Evolutionary conservation across 1,140 invertebrate genomes (phyloP), one percentile per base, ranked within the genome.

Genomic region (Heliconius melpomene): DNA sequence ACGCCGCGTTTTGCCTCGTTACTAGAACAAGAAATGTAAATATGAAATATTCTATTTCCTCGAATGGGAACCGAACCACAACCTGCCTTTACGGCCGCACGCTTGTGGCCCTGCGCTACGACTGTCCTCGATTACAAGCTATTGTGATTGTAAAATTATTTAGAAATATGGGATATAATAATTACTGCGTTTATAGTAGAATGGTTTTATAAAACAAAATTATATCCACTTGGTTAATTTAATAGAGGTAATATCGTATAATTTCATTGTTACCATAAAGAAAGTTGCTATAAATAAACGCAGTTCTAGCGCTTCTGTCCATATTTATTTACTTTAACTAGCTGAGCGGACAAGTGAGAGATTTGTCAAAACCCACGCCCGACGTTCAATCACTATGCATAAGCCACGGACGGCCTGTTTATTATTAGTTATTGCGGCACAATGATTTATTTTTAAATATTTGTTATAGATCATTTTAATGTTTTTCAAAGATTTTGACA

Each of bases 361-460:
- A 77, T 77, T 77, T 77, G 75, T 77, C 75, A 71, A 71, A 77
- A 46, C 75, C 75, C 57, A 71, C 57, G 57, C 60, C 23, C 32
- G 52, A 40, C 60, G 40, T 38, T 77, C 75, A 71, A 71, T 77
- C 75, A 77, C 38, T 70, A n/a, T 38, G 75, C 60, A 77, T 77
- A 77, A 72, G 75, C 75, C 66, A 77, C 66, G 75, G 32, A 77
- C 66, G 66, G 32, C 16, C 38, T 77, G 75, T 66, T 77, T 71
- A 38, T 66, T 52, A 70, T 46, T 70, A 77, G 71, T 40, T 77
- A 46, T 76, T 70, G 75, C 75, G 36, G 29, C n/a, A 38, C 20
- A 23, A 23, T 72, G 18, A 72, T 72, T 36, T 72, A n/a, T 66
- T 66, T 66, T 66, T 29, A 66, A 60, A 66, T 29, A 26, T 66